phyloP scores from a whole-genome alignment of 2,797 vertebrate genomes.

The Lithobates sylvaticus region DNA sequence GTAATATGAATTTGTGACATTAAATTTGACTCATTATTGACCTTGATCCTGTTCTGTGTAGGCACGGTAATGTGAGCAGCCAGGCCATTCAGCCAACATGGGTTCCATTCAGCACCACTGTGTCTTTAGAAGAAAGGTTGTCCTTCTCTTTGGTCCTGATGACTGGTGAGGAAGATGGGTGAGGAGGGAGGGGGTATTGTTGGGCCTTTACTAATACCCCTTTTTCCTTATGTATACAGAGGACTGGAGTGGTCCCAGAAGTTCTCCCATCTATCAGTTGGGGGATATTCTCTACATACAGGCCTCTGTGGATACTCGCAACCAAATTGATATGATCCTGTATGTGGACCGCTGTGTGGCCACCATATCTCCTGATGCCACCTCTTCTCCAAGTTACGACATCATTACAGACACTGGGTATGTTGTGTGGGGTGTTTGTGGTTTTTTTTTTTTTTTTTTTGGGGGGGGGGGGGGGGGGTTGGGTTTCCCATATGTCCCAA shows the following conservation, averaged over 20 bases:
- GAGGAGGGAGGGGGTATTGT: no score
- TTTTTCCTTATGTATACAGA: slow-evolving; percentile 63
- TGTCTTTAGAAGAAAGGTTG: slow-evolving; percentile 23
- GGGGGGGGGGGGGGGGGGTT: no score
- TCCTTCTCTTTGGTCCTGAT: slow-evolving; percentile 20
- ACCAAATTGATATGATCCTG: slow-evolving; percentile 66
- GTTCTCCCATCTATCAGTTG: slow-evolving; percentile 67
- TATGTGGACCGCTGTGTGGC: slow-evolving; percentile 75
- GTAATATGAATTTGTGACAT: no score
- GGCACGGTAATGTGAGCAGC: slow-evolving; percentile 49
- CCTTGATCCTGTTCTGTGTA: neutral
- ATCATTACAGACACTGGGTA: slow-evolving; percentile 67
- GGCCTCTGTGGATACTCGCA: slow-evolving; percentile 67
- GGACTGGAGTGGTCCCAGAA: slow-evolving; percentile 68
- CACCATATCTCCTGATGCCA: slow-evolving; percentile 60
- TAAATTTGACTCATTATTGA: no score
- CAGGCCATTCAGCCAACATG: slow-evolving; percentile 8
- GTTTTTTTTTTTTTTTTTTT: no score
- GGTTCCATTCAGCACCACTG: slow-evolving; percentile 19
- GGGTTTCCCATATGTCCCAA: neutral
- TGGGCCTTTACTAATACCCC: neutral
- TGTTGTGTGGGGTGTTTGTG: neutral
- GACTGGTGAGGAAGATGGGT: neutral
- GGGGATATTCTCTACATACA: slow-evolving; percentile 70
- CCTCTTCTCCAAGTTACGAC: slow-evolving; percentile 59